phyloP scores from a whole-genome alignment of 2,113 vertebrate genomes.

The Penelope pileata region DNA sequence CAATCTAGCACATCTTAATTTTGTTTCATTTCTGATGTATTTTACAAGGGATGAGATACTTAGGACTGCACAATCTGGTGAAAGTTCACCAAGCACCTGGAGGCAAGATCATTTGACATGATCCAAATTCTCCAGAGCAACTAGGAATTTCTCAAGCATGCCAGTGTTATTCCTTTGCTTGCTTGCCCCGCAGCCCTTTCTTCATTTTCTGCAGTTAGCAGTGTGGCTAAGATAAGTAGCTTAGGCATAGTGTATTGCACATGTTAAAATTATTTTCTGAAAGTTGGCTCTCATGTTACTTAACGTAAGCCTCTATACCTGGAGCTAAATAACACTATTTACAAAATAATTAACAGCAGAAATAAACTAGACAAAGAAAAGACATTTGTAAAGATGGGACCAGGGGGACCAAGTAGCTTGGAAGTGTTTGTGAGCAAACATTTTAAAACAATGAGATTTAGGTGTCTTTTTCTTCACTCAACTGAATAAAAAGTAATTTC shows the following conservation, averaged over 20 bases:
- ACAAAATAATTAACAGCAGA: background rate
- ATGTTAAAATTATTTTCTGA: background rate
- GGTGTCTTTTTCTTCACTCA: background rate
- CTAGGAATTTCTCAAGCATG: background rate
- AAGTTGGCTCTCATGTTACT: background rate
- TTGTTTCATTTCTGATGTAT: background rate
- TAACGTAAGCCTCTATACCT: accelerated
- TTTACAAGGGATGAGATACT: background rate
- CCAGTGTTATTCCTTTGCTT: background rate
- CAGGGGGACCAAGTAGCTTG: background rate
- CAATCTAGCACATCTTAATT: background rate
- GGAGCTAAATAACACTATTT: background rate
- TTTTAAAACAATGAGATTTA: background rate
- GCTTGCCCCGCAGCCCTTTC: background rate
- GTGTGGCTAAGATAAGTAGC: background rate
- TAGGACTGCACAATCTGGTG: background rate
- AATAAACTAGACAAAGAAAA: background rate
- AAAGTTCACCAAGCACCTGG: background rate
- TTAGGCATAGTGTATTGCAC: background rate
- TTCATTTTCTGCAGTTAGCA: background rate
- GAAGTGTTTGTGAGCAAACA: background rate
- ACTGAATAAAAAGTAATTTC: background rate
- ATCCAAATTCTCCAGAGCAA: background rate
- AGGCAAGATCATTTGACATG: background rate
- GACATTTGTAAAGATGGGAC: background rate